Conservation (phyloP, 2,888 invertebrate genomes). For the Vanessa cardui region DNA sequence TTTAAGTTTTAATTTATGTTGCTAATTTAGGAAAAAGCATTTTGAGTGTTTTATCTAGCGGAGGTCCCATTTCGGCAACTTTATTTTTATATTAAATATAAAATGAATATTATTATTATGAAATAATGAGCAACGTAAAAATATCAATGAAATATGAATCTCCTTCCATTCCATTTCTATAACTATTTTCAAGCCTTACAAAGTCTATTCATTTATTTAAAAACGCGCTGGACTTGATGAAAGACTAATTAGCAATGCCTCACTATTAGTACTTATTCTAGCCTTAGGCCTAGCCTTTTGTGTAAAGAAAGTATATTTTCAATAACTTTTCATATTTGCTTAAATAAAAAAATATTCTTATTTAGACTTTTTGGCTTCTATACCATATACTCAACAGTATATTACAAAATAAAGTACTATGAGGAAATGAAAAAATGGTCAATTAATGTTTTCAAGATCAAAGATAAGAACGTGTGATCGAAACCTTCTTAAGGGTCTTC, state of each 20-base stretch:
- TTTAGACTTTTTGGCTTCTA: neutral
- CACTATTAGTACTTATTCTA: conserved; percentile 3
- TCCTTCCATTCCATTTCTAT: neutral
- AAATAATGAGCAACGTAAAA: neutral
- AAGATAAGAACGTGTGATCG: no score
- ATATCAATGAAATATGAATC: neutral
- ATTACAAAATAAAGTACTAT: no score
- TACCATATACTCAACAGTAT: no score
- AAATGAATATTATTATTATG: neutral
- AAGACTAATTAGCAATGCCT: conserved; percentile 9
- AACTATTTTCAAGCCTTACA: neutral
- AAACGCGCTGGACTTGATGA: conserved; percentile 10
- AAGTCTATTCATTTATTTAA: conserved; percentile 4
- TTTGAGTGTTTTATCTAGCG: no score
- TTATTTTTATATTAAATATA: no score
- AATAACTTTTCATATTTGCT: conserved; percentile 8
- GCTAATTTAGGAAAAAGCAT: no score
- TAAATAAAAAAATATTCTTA: conserved; percentile 8
- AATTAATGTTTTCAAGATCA: no score
- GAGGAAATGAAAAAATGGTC: no score
- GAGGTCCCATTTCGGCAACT: no score
- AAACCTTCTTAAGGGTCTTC: no score
- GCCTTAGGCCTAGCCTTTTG: conserved; percentile 7
- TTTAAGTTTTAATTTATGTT: no score
- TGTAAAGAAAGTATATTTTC: conserved; percentile 1